phyloP scores from a whole-genome alignment of 2,797 vertebrate genomes.

The Melanotaenia boesemani region DNA sequence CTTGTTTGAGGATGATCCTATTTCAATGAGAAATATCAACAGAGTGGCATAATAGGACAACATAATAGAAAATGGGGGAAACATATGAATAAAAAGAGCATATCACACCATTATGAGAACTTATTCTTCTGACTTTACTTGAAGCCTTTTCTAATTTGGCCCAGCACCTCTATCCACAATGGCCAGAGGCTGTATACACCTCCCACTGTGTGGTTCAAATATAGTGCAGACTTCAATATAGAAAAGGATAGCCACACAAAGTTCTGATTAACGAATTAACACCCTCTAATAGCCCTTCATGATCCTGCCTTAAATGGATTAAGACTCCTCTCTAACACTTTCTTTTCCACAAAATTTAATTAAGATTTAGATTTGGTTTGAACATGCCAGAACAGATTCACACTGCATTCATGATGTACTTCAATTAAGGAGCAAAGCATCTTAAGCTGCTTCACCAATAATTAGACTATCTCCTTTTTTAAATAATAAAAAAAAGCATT shows the following conservation, averaged over 20 bases:
- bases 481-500: conserved; percentile 74
- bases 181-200: conserved; percentile 75
- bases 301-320: conserved; percentile 85
- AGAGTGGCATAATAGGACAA: conserved; percentile 77
- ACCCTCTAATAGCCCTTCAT: conserved; percentile 85
- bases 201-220: conserved; percentile 74
- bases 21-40: conserved; percentile 82
- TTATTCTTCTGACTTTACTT: conserved; percentile 68
- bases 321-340: conserved; percentile 82
- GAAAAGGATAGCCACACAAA: conserved; percentile 81
- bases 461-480: conserved; percentile 84
- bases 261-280: conserved; percentile 88
- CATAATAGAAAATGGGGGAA: conserved; percentile 73
- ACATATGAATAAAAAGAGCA: conserved; percentile 67
- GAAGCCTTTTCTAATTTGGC: conserved; percentile 86
- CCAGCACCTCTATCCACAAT: conserved; percentile 78
- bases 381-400: conserved; percentile 85
- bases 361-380: conserved; percentile 89
- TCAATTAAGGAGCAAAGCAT: conserved; percentile 85
- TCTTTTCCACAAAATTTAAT: conserved; percentile 86
- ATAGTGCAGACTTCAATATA: conserved; percentile 75
- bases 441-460: conserved; percentile 86
- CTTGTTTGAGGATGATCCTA: conserved; percentile 85
- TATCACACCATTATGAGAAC: conserved; percentile 69
- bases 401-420: conserved; percentile 79